These are phyloP conservation scores for Sympetrum striolatum DNA, from an alignment of 2,888 invertebrate species.

Conservation along the genomic window DNA sequence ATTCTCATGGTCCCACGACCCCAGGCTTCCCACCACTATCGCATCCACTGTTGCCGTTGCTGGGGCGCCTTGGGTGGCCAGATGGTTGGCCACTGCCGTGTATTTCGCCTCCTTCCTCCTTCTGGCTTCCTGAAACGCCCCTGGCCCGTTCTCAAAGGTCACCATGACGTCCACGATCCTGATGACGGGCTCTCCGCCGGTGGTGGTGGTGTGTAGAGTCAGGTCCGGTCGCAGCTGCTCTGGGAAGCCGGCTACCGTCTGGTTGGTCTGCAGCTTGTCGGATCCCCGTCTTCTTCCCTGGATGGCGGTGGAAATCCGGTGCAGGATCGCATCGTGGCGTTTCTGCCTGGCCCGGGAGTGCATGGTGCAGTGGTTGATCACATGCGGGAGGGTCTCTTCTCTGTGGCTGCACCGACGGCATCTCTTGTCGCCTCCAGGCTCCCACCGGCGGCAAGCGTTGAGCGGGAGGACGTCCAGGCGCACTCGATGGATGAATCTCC, in stretches of 20 bases:
- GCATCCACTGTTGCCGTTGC: conserved; percentile 49
- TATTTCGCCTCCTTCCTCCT: background rate
- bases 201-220: background rate
- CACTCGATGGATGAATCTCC: conserved; percentile 57
- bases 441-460: conserved; percentile 29
- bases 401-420: conserved; percentile 53
- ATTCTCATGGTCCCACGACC: conserved; percentile 53
- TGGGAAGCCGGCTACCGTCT: background rate
- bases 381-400: conserved; percentile 55
- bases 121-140: background rate
- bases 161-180: background rate
- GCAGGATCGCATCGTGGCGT: conserved; percentile 46
- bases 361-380: conserved; percentile 54
- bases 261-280: conserved; percentile 47
- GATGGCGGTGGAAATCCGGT: background rate
- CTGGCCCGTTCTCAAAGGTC: background rate
- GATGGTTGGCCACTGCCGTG: background rate
- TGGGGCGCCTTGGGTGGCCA: conserved; percentile 45
- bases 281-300: background rate
- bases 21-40: conserved; percentile 54
- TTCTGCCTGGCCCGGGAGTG: conserved; percentile 53
- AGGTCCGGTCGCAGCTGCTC: conserved; percentile 51
- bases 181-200: rapidly evolving
- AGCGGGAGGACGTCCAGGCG: conserved; percentile 54
- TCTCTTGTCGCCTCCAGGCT: conserved; percentile 50